phyloP scores from a whole-genome alignment of 2,113 vertebrate genomes.

The Poeciliopsis turrubarensis region DNA sequence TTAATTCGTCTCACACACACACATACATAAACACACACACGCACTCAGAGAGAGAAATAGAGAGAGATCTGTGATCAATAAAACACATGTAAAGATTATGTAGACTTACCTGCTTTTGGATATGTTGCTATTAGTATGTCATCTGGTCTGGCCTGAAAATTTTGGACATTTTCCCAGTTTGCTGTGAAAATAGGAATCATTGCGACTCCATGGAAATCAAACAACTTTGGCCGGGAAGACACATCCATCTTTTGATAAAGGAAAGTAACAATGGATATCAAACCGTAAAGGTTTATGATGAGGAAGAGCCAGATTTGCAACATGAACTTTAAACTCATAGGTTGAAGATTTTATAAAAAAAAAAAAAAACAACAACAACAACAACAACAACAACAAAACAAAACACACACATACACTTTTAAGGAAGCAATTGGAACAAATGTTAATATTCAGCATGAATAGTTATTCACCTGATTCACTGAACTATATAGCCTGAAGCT shows the following conservation, averaged over 20 bases:
- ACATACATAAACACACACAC: too few relatives aligned
- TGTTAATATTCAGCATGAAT: not conserved
- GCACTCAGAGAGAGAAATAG: too few relatives aligned
- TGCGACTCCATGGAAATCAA: slow-evolving; percentile 75
- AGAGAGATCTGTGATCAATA: not conserved
- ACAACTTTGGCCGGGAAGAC: slow-evolving; percentile 33
- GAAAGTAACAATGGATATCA: fast-evolving
- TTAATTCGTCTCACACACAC: not conserved
- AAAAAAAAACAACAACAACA: not conserved
- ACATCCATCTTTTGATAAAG: slow-evolving; percentile 22
- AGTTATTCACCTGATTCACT: too few relatives aligned
- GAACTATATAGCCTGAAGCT: not conserved
- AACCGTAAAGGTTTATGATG: not conserved
- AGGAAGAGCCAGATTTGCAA: not conserved
- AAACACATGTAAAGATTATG: not conserved
- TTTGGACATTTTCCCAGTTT: slow-evolving; percentile 80
- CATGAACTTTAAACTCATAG: not conserved
- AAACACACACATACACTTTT: not conserved
- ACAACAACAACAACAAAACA: too few relatives aligned
- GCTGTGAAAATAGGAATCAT: slow-evolving; percentile 63
- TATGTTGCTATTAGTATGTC: slow-evolving; percentile 84
- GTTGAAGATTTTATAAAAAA: not conserved
- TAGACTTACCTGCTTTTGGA: slow-evolving; percentile 82
- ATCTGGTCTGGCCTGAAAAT: slow-evolving; percentile 79
- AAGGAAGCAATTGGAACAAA: not conserved